phyloP scores from a whole-genome alignment of 2,113 vertebrate species.

The Centrocercus urophasianus region DNA sequence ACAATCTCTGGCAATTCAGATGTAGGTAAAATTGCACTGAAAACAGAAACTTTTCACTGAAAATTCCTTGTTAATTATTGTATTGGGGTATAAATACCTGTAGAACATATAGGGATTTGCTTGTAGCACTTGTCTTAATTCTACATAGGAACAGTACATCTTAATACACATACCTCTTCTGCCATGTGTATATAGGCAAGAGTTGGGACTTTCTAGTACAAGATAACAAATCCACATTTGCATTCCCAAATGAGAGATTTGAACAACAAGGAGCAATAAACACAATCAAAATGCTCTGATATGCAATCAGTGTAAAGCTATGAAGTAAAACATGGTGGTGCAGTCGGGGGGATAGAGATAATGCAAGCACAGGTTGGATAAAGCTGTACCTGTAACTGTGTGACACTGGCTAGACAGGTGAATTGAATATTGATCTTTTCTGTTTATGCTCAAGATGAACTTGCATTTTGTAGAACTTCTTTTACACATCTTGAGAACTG shows the following conservation, averaged over 20 bases:
- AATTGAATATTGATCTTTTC: neutral
- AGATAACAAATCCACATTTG: neutral
- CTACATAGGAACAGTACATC: neutral
- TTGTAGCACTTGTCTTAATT: neutral
- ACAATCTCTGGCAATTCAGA: neutral
- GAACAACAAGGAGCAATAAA: neutral
- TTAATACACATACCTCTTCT: neutral
- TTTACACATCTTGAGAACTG: fast-evolving
- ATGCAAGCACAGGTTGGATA: fast-evolving
- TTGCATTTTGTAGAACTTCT: neutral
- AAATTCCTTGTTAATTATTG: neutral
- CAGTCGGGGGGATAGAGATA: neutral
- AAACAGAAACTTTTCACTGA: neutral
- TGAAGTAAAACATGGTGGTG: neutral
- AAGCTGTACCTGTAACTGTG: neutral
- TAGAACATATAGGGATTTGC: neutral
- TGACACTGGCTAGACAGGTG: neutral
- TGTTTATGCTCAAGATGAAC: neutral
- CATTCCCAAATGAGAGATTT: neutral
- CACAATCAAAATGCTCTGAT: neutral
- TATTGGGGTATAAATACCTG: neutral
- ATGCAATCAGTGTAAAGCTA: neutral
- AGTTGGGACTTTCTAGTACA: neutral
- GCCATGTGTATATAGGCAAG: neutral
- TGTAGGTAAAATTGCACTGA: neutral